Evolutionary conservation across 2,888 invertebrate species (phyloP).

Genomic region (Euzetes globulus): DNA sequence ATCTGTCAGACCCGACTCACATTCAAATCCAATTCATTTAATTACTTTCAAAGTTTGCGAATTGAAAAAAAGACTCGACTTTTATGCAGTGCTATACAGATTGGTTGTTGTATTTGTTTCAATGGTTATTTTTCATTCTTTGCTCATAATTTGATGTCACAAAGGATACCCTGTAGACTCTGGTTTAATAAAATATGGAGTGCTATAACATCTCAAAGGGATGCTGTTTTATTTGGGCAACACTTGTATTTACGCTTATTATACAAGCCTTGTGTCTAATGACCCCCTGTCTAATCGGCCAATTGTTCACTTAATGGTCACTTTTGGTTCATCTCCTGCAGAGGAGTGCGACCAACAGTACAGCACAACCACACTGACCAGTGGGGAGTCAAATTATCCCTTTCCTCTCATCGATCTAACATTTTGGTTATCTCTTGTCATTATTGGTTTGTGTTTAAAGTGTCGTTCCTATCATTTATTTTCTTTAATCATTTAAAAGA

Average conservation of each 20-base stretch:
- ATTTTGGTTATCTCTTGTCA: conserved; percentile 9
- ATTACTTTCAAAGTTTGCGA: background rate
- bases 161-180: background rate
- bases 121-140: too few species aligned
- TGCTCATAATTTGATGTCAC: background rate
- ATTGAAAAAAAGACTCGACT: background rate
- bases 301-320: conserved; percentile 20
- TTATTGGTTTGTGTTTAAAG: conserved; percentile 5
- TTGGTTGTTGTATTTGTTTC: too few species aligned
- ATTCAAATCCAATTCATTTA: background rate
- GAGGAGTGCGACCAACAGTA: background rate
- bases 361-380: background rate
- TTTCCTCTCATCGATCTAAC: background rate
- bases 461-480: background rate
- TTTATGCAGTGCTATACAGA: background rate
- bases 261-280: background rate
- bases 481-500: background rate
- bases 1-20: background rate
- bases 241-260: conserved; percentile 17
- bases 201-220: conserved; percentile 10
- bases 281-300: conserved; percentile 17
- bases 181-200: conserved; percentile 4
- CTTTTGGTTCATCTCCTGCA: conserved; percentile 3
- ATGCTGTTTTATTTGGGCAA: background rate
- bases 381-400: conserved; percentile 18